Evolutionary conservation across 2,797 vertebrate genomes (phyloP).

Genomic region (Chelon auratus): DNA sequence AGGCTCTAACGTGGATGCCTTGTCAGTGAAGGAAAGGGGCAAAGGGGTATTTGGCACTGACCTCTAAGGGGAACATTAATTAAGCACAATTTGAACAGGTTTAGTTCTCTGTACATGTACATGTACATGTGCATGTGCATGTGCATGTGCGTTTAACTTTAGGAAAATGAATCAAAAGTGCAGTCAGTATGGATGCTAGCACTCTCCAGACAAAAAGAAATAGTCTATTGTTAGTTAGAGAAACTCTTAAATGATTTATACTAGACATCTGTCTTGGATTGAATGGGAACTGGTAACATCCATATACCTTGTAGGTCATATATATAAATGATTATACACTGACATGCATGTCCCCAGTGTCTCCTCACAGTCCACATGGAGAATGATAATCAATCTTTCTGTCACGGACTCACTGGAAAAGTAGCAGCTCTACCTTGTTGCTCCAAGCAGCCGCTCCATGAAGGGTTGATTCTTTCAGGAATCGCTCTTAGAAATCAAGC

Average conservation of each 20-base stretch:
- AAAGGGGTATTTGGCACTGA: slow-evolving; percentile 49
- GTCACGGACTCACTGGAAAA: slow-evolving; percentile 59
- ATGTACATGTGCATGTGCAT: background rate
- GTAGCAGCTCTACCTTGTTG: slow-evolving; percentile 37
- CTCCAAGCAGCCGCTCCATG: slow-evolving; percentile 34
- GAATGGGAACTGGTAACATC: slow-evolving; percentile 71
- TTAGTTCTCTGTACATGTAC: background rate
- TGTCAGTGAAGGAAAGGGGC: slow-evolving; percentile 63
- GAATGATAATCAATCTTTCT: slow-evolving; percentile 76
- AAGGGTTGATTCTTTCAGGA: slow-evolving; percentile 58
- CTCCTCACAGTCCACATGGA: slow-evolving; percentile 57
- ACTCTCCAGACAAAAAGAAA: slow-evolving; percentile 36
- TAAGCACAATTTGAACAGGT: slow-evolving; percentile 45
- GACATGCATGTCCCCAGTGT: slow-evolving; percentile 63
- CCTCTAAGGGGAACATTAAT: slow-evolving; percentile 54
- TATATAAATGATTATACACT: slow-evolving; percentile 73
- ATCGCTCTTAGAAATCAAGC: slow-evolving; percentile 64
- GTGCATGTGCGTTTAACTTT: slow-evolving; percentile 5
- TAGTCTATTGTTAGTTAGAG: slow-evolving; percentile 14
- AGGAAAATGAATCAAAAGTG: slow-evolving; percentile 25
- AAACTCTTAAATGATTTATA: slow-evolving; percentile 65
- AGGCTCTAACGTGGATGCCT: slow-evolving; percentile 61
- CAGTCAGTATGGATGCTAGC: slow-evolving; percentile 23
- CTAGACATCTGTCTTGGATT: slow-evolving; percentile 69
- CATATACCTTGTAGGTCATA: slow-evolving; percentile 75